phyloP scores from a whole-genome alignment of 35 echinoderm and acorn worm genomes.

The Diadema setosum region DNA sequence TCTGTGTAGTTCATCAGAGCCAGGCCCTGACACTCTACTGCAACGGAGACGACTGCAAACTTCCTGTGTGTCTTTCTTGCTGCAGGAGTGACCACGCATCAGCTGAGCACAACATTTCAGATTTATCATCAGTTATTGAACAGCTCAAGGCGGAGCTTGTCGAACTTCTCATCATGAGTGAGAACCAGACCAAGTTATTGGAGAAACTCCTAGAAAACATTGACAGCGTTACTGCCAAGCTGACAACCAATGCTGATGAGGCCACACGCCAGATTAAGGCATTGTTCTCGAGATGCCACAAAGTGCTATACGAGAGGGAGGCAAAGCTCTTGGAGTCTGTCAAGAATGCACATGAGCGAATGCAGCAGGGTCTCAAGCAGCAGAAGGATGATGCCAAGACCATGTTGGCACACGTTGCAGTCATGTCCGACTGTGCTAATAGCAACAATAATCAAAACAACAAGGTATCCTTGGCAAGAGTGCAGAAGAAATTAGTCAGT shows the following conservation, averaged over 20 bases:
- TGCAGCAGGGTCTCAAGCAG: conserved; percentile 6
- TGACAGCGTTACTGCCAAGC: not conserved
- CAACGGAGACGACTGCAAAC: conserved; percentile 31
- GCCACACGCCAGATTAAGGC: conserved; percentile 5
- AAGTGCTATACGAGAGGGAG: conserved; percentile 36
- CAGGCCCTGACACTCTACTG: conserved; percentile 47
- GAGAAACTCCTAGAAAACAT: conserved; percentile 44
- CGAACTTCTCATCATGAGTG: conserved; percentile 37
- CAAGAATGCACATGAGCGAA: not conserved
- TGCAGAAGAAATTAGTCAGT: conserved; percentile 28
- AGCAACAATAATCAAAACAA: conserved; percentile 1
- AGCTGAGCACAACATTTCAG: not conserved
- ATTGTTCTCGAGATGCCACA: not conserved
- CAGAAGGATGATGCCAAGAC: conserved; percentile 63
- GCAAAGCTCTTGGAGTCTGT: not conserved
- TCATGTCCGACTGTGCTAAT: conserved; percentile 33
- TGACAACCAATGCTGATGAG: conserved; percentile 23
- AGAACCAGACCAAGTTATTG: not conserved
- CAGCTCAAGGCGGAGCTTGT: not conserved
- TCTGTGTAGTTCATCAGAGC: conserved; percentile 34
- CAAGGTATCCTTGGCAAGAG: conserved; percentile 18
- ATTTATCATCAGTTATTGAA: conserved; percentile 28
- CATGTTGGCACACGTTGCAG: conserved; percentile 26
- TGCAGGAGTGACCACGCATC: conserved; percentile 18
- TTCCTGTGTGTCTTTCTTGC: conserved; percentile 33